phyloP scores from a whole-genome alignment of 1,140 invertebrate genomes.

The Drosophila arizonae region DNA sequence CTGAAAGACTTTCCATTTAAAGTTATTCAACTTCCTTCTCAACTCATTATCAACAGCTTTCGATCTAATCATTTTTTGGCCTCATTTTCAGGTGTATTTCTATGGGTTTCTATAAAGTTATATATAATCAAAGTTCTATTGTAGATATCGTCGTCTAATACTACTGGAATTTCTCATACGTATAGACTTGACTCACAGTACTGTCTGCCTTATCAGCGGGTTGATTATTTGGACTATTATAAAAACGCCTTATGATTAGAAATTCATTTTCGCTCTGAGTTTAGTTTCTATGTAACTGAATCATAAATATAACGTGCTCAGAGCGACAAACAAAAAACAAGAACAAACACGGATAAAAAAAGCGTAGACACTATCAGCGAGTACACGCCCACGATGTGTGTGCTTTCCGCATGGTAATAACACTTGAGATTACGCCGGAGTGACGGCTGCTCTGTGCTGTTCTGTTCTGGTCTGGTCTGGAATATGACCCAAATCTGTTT shows the following conservation, averaged over 20 bases:
- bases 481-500: conserved; percentile 37
- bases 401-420: conserved; percentile 42
- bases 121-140: not conserved
- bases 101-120: not conserved
- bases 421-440: conserved; percentile 36
- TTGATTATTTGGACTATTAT: conserved; percentile 33
- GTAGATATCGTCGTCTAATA: conserved; percentile 1
- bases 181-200: conserved; percentile 20
- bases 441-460: not conserved
- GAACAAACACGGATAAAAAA: not conserved
- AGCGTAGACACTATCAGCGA: conserved; percentile 17
- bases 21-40: too few relatives aligned
- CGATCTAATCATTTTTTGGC: not conserved
- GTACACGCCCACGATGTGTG: conserved; percentile 7
- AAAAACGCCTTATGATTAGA: conserved; percentile 25
- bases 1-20: too few relatives aligned
- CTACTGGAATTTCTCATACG: not conserved
- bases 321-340: not conserved
- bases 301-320: conserved; percentile 27
- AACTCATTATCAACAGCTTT: too few relatives aligned
- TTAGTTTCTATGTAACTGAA: conserved; percentile 10
- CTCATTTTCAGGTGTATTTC: not conserved
- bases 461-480: not conserved
- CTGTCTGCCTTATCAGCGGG: conserved; percentile 29
- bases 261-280: conserved; percentile 4